Evolutionary conservation across 2,888 invertebrate species (phyloP), one percentile per base, ranked within the genome.

Genomic region (Hanleya hanleyi): DNA sequence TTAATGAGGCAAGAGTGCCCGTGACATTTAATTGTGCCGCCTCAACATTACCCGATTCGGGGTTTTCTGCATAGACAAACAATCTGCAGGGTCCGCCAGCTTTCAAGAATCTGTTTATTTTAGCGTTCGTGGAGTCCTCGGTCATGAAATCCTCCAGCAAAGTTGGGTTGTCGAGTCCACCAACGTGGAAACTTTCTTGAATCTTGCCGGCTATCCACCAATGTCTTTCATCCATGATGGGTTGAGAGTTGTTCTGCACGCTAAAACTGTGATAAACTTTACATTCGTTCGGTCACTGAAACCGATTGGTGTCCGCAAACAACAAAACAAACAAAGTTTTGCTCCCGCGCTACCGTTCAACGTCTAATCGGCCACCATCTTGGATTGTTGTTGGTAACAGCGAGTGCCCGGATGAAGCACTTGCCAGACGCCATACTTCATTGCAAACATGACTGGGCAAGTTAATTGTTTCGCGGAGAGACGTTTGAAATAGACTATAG

Each of bases 191-290:
- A 69, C 87, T 90, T 77, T 90, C 90, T 78, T 90, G 89, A 76
- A 90, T 89, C 81, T 89, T 89, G 6, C 87, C 85, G 51, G 90
- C 89, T 36, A 90, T 88, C 90, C 90, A 90, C 90, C 90, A 90
- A 79, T 90, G 90, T 73, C 90, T 78, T 83, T 90, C 90, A 87
- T 90, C 90, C 90, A 90, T 90, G 36, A 49, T 83, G 67, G n/a
- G 50, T 26, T 57, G 57, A 57, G 4, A 32, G 9, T 41, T 41
- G 9, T 41, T 18, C 9, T 18, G 18, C 9, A 9, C 41, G 57
- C 29, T 57, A 29, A 15, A 1, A 57, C 29, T 57, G 57, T 22
- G 32, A 57, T 15, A 57, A 57, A 29, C 9, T 15, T 15, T 2
- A 57, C 57, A 57, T 22, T 47, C 47, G 18, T 47, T 22, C 47